Conservation (phyloP, 1,140 invertebrate genomes). For the Heterodera schachtii region DNA sequence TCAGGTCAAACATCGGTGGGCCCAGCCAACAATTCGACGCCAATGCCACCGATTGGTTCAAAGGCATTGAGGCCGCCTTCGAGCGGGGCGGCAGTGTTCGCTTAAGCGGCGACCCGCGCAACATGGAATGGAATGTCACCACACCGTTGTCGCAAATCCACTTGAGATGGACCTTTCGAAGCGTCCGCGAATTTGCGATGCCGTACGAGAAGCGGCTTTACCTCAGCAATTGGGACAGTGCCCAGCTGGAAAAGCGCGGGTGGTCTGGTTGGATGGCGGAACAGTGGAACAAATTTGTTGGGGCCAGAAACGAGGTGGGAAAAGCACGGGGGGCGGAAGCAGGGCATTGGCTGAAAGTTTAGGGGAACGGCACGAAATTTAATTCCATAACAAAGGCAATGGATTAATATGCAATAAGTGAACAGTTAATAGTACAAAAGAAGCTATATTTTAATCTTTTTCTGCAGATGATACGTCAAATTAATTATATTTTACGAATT, state of each 20-base stretch:
- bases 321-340: background rate
- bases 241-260: background rate
- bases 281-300: background rate
- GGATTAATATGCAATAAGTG: too few relatives aligned
- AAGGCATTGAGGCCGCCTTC: background rate
- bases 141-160: background rate
- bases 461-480: too few relatives aligned
- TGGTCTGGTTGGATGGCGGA: background rate
- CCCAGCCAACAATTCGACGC: background rate
- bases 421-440: too few relatives aligned
- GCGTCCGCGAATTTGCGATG: background rate
- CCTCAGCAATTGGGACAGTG: background rate
- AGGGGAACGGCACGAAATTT: too few relatives aligned
- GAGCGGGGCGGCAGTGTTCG: background rate
- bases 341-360: too few relatives aligned
- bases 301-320: background rate
- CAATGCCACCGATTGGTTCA: background rate
- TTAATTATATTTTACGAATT: too few relatives aligned
- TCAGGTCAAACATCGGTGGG: background rate
- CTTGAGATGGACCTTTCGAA: background rate
- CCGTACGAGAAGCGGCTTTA: background rate
- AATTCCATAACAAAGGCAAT: too few relatives aligned
- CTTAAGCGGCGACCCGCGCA: too few relatives aligned
- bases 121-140: background rate
- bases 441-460: too few relatives aligned